Evolutionary conservation across 2,113 vertebrate genomes (phyloP), one percentile per base, ranked within the genome.

Genomic region (Capreolus pygargus): DNA sequence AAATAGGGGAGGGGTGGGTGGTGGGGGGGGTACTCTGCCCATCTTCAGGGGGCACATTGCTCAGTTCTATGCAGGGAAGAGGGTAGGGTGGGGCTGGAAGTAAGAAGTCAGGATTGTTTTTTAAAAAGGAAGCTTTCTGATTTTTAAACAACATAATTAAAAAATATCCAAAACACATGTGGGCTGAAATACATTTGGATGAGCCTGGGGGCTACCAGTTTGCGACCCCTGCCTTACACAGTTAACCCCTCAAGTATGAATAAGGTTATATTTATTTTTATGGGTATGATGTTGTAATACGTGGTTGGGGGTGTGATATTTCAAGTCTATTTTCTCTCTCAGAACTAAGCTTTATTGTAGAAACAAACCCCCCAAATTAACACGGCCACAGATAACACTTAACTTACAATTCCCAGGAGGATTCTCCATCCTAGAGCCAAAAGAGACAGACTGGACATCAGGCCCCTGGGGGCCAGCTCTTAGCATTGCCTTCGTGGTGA

Each of bases 291-390:
- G 45, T 54, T 93, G 17, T 93, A 90, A 90, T 90, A 67, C 54
- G 27, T 87, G 76, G 54, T 84, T 83, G 79, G 89, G 67, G 91
- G 64, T 70, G 19, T 58, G 36, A 57, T 94, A 57, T 67, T 89
- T 95, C 23, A 93, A 39, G 52, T 96, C 55, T 81, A 76, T 28
- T 96, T 84, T 89, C 57, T 98, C 9, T 90, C 84, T 96, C 91
- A 89, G 70, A 98, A 58, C 79, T 97, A 98, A 98, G 74, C 79
- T 97, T 97, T 94, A 93, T 74, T 96, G 76, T 97, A 97, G 91
- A 85, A 96, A 86, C n/a, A 96, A 96, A 81, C 45, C 78, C 36
- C 84, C 50, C 91, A 95, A 94, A 50, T 83, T 88, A 95, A 95
- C 93, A 83, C 0, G 0, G 86, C 89, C 86, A 52, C 88, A 96